These are phyloP conservation scores for Montipora capricornis DNA, from an alignment of 64 coral and sea anemone species.

Conservation along the genomic window DNA sequence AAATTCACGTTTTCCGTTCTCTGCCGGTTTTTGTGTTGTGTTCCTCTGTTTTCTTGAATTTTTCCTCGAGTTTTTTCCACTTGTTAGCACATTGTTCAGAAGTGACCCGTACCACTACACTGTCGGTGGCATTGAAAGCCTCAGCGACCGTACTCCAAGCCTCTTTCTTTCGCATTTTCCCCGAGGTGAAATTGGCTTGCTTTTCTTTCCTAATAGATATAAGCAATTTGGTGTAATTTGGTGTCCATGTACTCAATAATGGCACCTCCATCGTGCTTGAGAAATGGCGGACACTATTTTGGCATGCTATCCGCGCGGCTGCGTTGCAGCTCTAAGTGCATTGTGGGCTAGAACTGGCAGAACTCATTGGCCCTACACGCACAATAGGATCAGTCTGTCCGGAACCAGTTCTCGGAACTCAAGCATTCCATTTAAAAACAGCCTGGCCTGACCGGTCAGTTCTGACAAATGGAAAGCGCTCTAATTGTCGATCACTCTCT, in stretches of 20 bases:
- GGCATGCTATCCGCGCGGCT: neutral
- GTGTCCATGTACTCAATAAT: too few relatives aligned
- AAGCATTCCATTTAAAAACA: neutral
- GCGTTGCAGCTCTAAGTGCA: neutral
- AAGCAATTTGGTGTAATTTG: too few relatives aligned
- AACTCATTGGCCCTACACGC: neutral
- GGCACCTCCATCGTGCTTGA: neutral
- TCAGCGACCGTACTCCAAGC: neutral
- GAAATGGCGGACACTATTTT: neutral
- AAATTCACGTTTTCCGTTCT: neutral
- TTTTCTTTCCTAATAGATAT: too few relatives aligned
- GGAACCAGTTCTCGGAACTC: conserved; percentile 2
- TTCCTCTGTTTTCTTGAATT: neutral
- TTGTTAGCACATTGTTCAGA: neutral
- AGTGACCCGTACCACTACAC: neutral
- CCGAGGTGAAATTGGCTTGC: neutral
- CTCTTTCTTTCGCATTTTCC: neutral
- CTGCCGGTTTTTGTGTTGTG: neutral
- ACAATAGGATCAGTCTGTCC: neutral
- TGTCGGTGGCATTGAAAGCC: neutral
- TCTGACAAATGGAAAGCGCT: too few relatives aligned
- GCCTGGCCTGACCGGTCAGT: too few relatives aligned
- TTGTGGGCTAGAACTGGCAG: neutral
- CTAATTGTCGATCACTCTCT: too few relatives aligned
- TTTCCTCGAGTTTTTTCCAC: conserved; percentile 3